phyloP scores from a whole-genome alignment of 1,140 invertebrate species.

The Drosophila ironensis region DNA sequence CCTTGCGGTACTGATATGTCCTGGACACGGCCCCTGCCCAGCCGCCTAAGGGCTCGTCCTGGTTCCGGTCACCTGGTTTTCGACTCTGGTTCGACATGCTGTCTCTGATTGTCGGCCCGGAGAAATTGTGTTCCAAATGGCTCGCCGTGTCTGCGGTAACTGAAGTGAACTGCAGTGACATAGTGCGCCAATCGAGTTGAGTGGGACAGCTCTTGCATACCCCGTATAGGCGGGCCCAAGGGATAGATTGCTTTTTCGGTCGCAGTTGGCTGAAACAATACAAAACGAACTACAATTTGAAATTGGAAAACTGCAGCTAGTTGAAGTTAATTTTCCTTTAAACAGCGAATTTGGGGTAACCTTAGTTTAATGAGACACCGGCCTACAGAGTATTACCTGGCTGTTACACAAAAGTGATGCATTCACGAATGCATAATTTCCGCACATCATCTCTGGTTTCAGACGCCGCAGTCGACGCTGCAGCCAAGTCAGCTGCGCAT shows the following conservation, averaged over 20 bases:
- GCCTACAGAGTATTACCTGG: neutral
- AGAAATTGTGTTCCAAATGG: neutral
- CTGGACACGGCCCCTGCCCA: constrained; percentile 80
- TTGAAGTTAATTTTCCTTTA: too few species aligned
- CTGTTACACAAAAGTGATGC: too few species aligned
- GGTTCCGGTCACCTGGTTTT: neutral
- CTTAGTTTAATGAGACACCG: neutral
- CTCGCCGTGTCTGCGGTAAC: neutral
- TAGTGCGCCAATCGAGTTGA: neutral
- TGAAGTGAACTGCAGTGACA: too few species aligned
- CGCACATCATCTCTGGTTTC: constrained; percentile 6
- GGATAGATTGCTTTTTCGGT: too few species aligned
- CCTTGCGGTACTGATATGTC: constrained; percentile 84
- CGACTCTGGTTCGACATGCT: neutral
- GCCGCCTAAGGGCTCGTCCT: neutral
- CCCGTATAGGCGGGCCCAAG: too few species aligned
- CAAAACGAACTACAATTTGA: too few species aligned
- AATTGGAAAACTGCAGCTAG: too few species aligned
- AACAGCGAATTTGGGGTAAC: too few species aligned
- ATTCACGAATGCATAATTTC: too few species aligned
- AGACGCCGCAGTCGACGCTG: neutral
- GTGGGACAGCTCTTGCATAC: neutral
- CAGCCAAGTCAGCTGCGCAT: neutral
- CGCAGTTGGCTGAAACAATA: too few species aligned
- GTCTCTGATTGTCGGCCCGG: neutral